Evolutionary conservation across 2,797 vertebrate species (phyloP).

Genomic region (Holocentrus rufus): DNA sequence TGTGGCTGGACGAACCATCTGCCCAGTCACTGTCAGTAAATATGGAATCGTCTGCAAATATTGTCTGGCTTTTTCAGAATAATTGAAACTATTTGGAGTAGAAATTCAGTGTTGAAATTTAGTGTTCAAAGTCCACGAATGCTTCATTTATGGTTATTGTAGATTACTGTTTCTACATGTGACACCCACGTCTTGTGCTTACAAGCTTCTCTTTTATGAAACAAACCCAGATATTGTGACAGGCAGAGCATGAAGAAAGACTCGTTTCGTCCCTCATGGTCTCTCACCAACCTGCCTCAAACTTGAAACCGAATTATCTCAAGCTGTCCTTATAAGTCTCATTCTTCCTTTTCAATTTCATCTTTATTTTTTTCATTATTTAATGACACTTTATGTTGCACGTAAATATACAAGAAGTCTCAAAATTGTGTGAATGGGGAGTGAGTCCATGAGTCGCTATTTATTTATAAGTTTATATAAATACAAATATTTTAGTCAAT

Average conservation of each 20-base stretch:
- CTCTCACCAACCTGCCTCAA: conserved; percentile 76
- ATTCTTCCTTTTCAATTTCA: conserved; percentile 35
- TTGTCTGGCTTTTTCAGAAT: conserved; percentile 53
- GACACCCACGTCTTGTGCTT: conserved; percentile 39
- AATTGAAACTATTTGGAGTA: conserved; percentile 47
- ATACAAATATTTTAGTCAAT: conserved; percentile 97
- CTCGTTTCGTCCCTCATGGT: conserved; percentile 24
- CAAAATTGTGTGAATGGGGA: conserved; percentile 69
- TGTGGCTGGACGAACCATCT: conserved; percentile 40
- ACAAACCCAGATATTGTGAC: conserved; percentile 50
- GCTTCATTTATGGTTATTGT: conserved; percentile 46
- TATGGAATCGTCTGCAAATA: conserved; percentile 39
- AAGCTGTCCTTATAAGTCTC: conserved; percentile 68
- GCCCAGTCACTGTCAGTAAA: conserved; percentile 29
- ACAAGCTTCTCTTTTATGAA: conserved; percentile 50
- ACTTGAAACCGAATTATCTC: conserved; percentile 78
- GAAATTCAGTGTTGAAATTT: conserved; percentile 38
- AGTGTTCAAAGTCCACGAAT: conserved; percentile 42
- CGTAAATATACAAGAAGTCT: conserved; percentile 70
- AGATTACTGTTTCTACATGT: conserved; percentile 40
- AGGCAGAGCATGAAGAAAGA: conserved; percentile 45
- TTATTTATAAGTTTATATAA: conserved; percentile 95
- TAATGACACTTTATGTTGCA: conserved; percentile 75
- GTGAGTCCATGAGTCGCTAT: conserved; percentile 86
- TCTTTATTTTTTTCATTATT: conserved; percentile 56